A percentile compares a stretch with the other conserved stretches of the same genome.
Evolutionary conservation across 2,888 invertebrate species (phyloP).

Genomic region (Himalopsyche anomala): DNA sequence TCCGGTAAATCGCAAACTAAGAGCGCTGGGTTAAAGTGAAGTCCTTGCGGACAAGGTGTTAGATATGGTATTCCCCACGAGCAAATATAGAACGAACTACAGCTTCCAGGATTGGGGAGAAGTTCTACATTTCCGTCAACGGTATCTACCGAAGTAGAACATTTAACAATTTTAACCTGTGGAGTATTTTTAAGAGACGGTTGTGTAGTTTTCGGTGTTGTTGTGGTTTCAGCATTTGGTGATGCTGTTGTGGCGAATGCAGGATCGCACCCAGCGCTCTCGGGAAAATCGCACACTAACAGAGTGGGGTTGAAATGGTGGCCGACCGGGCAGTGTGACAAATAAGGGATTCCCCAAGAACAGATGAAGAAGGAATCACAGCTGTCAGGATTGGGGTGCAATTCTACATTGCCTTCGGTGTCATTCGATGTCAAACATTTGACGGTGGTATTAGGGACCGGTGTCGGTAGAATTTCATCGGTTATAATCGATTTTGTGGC

Average conservation of each 20-base stretch:
- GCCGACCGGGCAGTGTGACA: too few relatives aligned
- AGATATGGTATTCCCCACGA: slow-evolving; percentile 26
- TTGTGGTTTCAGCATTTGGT: neutral
- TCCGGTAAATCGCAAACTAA: slow-evolving; percentile 58
- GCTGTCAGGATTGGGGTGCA: too few relatives aligned
- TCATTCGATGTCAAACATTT: too few relatives aligned
- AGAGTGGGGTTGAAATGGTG: too few relatives aligned
- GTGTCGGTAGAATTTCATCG: too few relatives aligned
- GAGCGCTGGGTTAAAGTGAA: slow-evolving; percentile 24
- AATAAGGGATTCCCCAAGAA: too few relatives aligned
- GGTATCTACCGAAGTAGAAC: neutral
- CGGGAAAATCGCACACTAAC: too few relatives aligned
- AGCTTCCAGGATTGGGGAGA: slow-evolving; percentile 46
- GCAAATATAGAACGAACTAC: neutral
- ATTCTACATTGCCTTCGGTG: too few relatives aligned
- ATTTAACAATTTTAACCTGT: neutral
- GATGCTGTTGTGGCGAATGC: too few relatives aligned
- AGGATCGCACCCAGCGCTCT: too few relatives aligned
- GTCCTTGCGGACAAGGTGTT: slow-evolving; percentile 35
- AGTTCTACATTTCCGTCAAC: slow-evolving; percentile 16
- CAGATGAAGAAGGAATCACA: too few relatives aligned
- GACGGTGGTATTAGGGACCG: too few relatives aligned
- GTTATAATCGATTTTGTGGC: neutral
- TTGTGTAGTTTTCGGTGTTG: neutral
- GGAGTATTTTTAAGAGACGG: neutral